A percentile compares a stretch with the other conserved stretches of the same genome.
These are phyloP conservation scores for Cheilosia vernalis DNA, from an alignment of 2,888 invertebrate genomes.

Conservation along the genomic window DNA sequence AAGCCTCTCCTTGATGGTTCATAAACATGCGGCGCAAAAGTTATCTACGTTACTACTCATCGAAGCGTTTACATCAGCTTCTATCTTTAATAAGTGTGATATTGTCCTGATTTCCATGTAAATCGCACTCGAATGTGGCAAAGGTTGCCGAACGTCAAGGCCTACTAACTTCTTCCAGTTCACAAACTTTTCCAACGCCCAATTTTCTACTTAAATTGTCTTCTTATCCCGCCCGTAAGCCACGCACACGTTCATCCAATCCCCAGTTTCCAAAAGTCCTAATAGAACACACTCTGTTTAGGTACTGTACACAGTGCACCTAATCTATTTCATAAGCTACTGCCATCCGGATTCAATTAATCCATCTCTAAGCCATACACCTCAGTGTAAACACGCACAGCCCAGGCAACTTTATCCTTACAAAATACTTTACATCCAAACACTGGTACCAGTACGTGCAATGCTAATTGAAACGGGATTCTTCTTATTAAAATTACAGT, in stretches of 20 bases:
- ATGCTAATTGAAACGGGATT: slow-evolving; percentile 65
- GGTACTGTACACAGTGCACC: slow-evolving; percentile 7
- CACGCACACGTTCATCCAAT: slow-evolving; percentile 3
- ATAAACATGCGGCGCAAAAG: too few species aligned
- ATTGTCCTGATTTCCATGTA: too few species aligned
- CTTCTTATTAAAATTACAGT: slow-evolving; percentile 67
- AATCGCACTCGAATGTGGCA: too few species aligned
- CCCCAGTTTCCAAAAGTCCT: slow-evolving; percentile 13
- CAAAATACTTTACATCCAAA: slow-evolving; percentile 29
- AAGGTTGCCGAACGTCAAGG: too few species aligned
- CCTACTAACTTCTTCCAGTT: neutral
- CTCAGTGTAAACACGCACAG: slow-evolving; percentile 41
- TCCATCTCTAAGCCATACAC: slow-evolving; percentile 46
- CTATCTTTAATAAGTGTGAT: too few species aligned
- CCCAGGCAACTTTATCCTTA: slow-evolving; percentile 30
- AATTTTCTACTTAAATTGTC: neutral
- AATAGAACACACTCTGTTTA: slow-evolving; percentile 23
- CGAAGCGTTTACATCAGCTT: too few species aligned
- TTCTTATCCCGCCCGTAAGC: neutral
- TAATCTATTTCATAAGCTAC: slow-evolving; percentile 48
- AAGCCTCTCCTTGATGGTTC: too few species aligned
- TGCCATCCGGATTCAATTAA: slow-evolving; percentile 57
- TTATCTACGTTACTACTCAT: too few species aligned
- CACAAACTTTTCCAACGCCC: neutral
- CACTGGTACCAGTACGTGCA: slow-evolving; percentile 21